phyloP scores from a whole-genome alignment of 1,140 invertebrate species.

The Drosophila simulans region DNA sequence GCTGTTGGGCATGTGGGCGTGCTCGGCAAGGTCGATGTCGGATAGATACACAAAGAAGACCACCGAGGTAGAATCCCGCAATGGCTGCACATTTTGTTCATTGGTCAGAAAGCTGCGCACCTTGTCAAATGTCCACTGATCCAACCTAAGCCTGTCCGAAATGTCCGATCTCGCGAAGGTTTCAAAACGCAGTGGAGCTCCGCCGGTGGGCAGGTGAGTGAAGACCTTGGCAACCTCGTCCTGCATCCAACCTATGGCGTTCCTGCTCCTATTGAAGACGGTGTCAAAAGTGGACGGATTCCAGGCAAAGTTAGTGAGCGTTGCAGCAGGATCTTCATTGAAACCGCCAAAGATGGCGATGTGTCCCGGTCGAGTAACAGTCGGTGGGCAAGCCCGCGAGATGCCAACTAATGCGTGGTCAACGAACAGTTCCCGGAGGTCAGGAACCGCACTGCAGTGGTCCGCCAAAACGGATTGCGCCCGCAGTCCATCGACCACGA shows the following conservation, averaged over 20 bases:
- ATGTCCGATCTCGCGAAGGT: slow-evolving; percentile 3
- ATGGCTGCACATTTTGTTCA: slow-evolving; percentile 70
- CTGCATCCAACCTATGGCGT: slow-evolving; percentile 87
- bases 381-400: slow-evolving; percentile 95
- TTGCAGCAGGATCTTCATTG: slow-evolving; percentile 97
- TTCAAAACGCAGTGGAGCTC: background rate
- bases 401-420: slow-evolving; percentile 92
- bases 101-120: slow-evolving; percentile 87
- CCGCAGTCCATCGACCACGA: slow-evolving; percentile 94
- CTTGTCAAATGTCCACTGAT: background rate
- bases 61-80: slow-evolving; percentile 88
- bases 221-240: slow-evolving; percentile 10
- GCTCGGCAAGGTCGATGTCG: slow-evolving; percentile 92
- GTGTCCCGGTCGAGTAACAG: slow-evolving; percentile 98
- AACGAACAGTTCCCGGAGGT: slow-evolving; percentile 67
- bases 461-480: slow-evolving; percentile 90
- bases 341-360: slow-evolving; percentile 96
- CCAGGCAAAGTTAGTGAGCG: slow-evolving; percentile 97
- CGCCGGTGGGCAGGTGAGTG: slow-evolving; percentile 16
- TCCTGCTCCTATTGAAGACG: slow-evolving; percentile 94
- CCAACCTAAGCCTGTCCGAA: background rate
- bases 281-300: slow-evolving; percentile 99
- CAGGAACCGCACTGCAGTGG: slow-evolving; percentile 48
- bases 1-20: slow-evolving; percentile 91
- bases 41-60: slow-evolving; percentile 95